These are phyloP conservation scores for Gandaritis pyraliata DNA, from an alignment of 2,888 invertebrate species.

Conservation along the genomic window DNA sequence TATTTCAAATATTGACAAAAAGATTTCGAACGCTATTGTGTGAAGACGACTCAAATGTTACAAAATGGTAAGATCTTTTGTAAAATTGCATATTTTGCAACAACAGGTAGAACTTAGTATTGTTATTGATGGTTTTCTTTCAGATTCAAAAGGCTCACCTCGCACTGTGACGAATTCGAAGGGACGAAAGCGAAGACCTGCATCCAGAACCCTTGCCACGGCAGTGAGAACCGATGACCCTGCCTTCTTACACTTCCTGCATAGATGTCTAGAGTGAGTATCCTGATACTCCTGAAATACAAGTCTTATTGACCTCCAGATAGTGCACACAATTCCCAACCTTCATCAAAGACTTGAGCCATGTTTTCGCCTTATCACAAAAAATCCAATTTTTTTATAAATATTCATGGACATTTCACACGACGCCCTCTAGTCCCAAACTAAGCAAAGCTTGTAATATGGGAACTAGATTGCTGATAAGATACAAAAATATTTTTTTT, in stretches of 20 bases:
- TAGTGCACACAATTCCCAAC: no score
- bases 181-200: slow-evolving; percentile 95
- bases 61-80: background rate
- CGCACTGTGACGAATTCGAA: slow-evolving; percentile 96
- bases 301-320: no score
- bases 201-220: slow-evolving; percentile 91
- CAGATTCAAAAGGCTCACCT: slow-evolving; percentile 96
- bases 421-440: no score
- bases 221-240: slow-evolving; percentile 94
- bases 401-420: no score
- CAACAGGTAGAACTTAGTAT: background rate
- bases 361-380: no score
- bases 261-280: slow-evolving; percentile 95
- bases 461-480: no score
- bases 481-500: no score
- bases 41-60: slow-evolving; percentile 1
- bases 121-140: slow-evolving; percentile 1
- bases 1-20: no score
- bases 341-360: no score
- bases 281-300: background rate
- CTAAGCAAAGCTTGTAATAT: no score
- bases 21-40: slow-evolving; percentile 1
- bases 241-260: slow-evolving; percentile 95
- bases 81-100: background rate
- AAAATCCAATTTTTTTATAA: no score